Conservation (phyloP, 2,113 vertebrate genomes). For the Calyptommatus sinebrachiatus region DNA sequence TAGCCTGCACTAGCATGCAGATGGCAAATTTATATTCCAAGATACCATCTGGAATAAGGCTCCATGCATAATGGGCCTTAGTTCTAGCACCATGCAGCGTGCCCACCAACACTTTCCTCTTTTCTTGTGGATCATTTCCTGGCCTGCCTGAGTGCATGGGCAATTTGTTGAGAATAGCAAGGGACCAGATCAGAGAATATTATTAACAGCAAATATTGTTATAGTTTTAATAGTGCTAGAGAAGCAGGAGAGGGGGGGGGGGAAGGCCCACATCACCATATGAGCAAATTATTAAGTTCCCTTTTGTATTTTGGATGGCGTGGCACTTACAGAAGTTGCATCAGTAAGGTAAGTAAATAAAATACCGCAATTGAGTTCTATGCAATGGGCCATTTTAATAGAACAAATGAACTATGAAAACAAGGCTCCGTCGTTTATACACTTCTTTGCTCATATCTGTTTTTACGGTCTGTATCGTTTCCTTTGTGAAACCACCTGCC, state of each 20-base stretch:
- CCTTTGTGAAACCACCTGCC: slow-evolving; percentile 57
- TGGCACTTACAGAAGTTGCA: slow-evolving; percentile 24
- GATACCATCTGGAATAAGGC: too few relatives aligned
- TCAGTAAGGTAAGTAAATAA: slow-evolving; percentile 52
- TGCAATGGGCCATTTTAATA: slow-evolving; percentile 41
- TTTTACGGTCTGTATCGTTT: slow-evolving; percentile 32
- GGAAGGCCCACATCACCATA: not conserved
- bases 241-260: not conserved
- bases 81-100: too few relatives aligned
- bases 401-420: slow-evolving; percentile 43
- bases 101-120: too few relatives aligned
- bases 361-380: slow-evolving; percentile 32
- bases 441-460: slow-evolving; percentile 35
- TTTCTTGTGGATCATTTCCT: not conserved
- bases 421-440: slow-evolving; percentile 34
- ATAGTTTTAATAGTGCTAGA: not conserved
- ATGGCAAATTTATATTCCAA: too few relatives aligned
- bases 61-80: too few relatives aligned
- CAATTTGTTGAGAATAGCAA: not conserved
- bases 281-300: slow-evolving; percentile 13
- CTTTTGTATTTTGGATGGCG: slow-evolving; percentile 6
- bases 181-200: not conserved
- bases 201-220: not conserved
- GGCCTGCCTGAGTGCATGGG: not conserved
- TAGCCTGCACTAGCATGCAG: too few relatives aligned